These are phyloP conservation scores for Trichogramma dendrolimi DNA, from an alignment of 2,888 invertebrate genomes.

Conservation along the genomic window DNA sequence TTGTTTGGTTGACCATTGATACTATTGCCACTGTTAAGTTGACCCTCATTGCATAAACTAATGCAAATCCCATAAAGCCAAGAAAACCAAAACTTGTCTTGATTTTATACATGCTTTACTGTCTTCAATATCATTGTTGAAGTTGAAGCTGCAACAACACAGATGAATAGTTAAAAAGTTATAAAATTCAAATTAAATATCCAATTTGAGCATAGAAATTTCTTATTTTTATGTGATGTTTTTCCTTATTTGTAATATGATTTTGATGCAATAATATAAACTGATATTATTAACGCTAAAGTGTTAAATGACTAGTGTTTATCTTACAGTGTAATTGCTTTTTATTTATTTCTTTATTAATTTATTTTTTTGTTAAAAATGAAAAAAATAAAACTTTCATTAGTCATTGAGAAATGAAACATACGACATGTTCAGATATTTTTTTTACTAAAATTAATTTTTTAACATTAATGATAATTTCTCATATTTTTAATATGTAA, in stretches of 20 bases:
- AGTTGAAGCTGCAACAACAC: too few relatives aligned
- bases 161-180: too few relatives aligned
- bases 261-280: background rate
- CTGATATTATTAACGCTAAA: background rate
- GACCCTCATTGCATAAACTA: conserved; percentile 86
- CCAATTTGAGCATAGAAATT: background rate
- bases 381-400: background rate
- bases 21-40: conserved; percentile 92
- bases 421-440: too few relatives aligned
- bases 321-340: background rate
- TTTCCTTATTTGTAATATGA: too few relatives aligned
- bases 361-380: background rate
- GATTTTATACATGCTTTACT: conserved; percentile 63
- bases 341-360: background rate
- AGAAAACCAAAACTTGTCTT: conserved; percentile 75
- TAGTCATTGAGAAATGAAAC: background rate
- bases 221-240: background rate
- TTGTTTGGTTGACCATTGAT: conserved; percentile 83
- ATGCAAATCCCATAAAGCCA: conserved; percentile 83
- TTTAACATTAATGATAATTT: too few relatives aligned
- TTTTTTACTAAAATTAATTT: too few relatives aligned
- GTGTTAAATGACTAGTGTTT: background rate
- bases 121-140: conserved; percentile 13
- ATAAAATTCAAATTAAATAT: background rate
- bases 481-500: too few relatives aligned